Conservation (phyloP, 2,888 invertebrate genomes). For the Liodrosophila aerea region DNA sequence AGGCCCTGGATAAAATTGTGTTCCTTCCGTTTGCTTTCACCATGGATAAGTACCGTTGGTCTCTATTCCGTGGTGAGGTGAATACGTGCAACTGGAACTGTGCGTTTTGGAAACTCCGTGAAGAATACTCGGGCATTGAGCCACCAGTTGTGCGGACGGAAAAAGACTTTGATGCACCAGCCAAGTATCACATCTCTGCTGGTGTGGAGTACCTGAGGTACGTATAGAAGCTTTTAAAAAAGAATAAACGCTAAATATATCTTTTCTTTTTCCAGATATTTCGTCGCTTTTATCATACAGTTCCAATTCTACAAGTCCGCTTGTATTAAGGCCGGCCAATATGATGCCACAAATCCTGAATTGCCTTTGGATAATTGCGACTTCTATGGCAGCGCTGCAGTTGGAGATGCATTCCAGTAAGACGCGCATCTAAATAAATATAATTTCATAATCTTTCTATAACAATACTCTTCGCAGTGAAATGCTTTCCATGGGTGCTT, state of each 20-base stretch:
- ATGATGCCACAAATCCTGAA: conserved; percentile 86
- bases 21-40: conserved; percentile 88
- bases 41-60: conserved; percentile 88
- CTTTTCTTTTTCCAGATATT: too few relatives aligned
- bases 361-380: conserved; percentile 93
- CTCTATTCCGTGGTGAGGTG: conserved; percentile 86
- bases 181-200: conserved; percentile 89
- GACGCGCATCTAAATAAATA: conserved; percentile 36
- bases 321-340: conserved; percentile 90
- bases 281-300: conserved; percentile 90
- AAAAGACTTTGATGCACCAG: conserved; percentile 89
- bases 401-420: conserved; percentile 88
- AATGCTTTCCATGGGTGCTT: conserved; percentile 88
- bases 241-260: too few relatives aligned
- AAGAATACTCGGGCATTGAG: conserved; percentile 86
- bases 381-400: conserved; percentile 90
- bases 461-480: conserved; percentile 82
- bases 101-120: conserved; percentile 87
- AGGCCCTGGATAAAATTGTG: conserved; percentile 87
- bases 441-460: too few relatives aligned
- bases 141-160: conserved; percentile 86
- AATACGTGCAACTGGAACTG: conserved; percentile 86
- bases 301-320: conserved; percentile 90
- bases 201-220: conserved; percentile 88
- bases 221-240: background rate